Evolutionary conservation across 2,113 vertebrate species (phyloP).

Genomic region (Plestiodon gilberti): DNA sequence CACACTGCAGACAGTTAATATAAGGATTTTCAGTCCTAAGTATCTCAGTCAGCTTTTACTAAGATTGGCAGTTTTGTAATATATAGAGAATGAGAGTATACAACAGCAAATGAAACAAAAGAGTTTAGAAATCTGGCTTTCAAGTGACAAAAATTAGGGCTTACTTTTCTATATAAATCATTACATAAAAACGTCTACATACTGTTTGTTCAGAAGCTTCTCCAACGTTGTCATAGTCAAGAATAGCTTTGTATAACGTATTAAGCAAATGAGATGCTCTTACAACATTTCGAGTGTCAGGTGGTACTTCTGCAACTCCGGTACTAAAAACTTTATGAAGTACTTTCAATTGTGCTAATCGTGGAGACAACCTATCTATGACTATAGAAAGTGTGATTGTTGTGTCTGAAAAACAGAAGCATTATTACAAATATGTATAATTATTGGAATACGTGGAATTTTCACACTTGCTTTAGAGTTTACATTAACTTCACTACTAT

Average conservation of each 20-base stretch:
- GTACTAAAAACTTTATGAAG: conserved; percentile 96
- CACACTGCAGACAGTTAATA: neutral
- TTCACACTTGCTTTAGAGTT: neutral
- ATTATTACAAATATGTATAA: neutral
- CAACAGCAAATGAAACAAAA: neutral
- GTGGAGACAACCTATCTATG: conserved; percentile 86
- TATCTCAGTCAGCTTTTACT: neutral
- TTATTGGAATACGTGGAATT: neutral
- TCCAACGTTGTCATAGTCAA: conserved; percentile 93
- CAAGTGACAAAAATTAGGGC: neutral
- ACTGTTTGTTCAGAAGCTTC: conserved; percentile 95
- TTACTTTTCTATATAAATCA: neutral
- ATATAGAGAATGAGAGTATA: neutral
- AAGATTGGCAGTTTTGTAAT: neutral
- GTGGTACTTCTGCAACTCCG: conserved; percentile 94
- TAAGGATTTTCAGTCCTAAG: neutral
- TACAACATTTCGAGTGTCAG: conserved; percentile 92
- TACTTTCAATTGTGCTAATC: conserved; percentile 91
- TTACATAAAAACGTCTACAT: conserved; percentile 44
- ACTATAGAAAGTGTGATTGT: conserved; percentile 90
- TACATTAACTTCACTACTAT: neutral
- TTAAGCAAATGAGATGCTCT: conserved; percentile 96
- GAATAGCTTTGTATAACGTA: conserved; percentile 96
- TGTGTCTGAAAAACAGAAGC: conserved; percentile 78
- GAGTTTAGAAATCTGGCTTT: neutral